Evolutionary conservation across 2,888 invertebrate species (phyloP), one percentile per base, ranked within the genome.

Genomic region (Chelonus formosanus): DNA sequence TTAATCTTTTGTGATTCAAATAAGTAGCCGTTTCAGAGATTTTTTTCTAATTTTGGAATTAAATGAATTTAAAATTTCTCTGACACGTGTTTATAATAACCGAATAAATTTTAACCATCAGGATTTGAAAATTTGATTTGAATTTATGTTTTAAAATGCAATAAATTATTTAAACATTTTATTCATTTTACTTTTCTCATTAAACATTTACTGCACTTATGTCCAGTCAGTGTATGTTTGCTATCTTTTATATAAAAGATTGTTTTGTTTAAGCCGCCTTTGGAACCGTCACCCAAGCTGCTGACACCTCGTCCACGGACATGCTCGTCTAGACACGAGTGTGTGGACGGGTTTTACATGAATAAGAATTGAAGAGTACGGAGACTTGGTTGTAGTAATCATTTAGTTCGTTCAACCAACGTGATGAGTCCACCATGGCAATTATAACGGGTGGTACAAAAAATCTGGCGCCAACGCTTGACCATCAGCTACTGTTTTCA

Each of bases 371-470:
- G 52, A 52, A 20, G 34, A 20, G 8, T 47, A 20, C 3, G 6
- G 3, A 40, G 40, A 40, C 20, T 20, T 20, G 20, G 40, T 40
- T 40, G 40, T 40, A 40, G 40, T 52, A 5, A 52, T 52, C 52
- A 32, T 52, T 52, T 52, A 6, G 34, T 32, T 52, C 32, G 34
- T 52, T 52, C 8, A 8, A 52, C 32, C 36, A 57, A 31, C 31
- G 71, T 75, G 73, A 77, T 73, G 71, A 76, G 71, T 70, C 74
- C 70, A 56, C 65, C 44, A 48, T 58, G 61, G 74, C 74, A 77
- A 77, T 77, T 77, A 76, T 77, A 77, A 76, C 77, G 75, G 75
- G 73, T 75, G 74, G 65, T 68, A 65, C 68, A 73, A 73, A 75
- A 77, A 75, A 70, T 55, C 58, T 70, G 73, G 71, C 74, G 69